These are phyloP conservation scores for Cotesia chilonis DNA, from an alignment of 1,140 invertebrate species.

Conservation along the genomic window DNA sequence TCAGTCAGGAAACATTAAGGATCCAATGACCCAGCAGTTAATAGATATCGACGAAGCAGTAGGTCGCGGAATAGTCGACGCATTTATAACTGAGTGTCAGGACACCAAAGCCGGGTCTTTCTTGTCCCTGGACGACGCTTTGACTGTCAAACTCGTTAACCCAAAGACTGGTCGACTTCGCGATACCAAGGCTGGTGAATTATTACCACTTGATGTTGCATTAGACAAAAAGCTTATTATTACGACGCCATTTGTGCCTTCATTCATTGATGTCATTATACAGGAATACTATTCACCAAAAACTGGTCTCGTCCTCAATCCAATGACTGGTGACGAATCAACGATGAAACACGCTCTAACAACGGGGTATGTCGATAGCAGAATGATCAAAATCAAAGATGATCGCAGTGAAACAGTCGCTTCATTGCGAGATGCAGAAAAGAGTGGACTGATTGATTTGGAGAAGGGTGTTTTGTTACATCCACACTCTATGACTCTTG, in stretches of 20 bases:
- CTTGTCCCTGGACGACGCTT: constrained; percentile 74
- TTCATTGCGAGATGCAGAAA: constrained; percentile 74
- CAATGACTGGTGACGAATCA: constrained; percentile 78
- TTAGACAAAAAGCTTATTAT: constrained; percentile 74
- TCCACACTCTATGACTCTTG: constrained; percentile 75
- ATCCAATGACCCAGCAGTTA: constrained; percentile 75
- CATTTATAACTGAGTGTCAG: constrained; percentile 82
- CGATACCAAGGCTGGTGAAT: constrained; percentile 73
- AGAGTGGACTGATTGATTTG: constrained; percentile 75
- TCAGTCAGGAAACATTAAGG: constrained; percentile 75
- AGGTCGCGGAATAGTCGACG: constrained; percentile 81
- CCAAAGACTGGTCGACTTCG: constrained; percentile 73
- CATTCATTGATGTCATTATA: constrained; percentile 79
- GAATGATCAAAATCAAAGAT: constrained; percentile 77
- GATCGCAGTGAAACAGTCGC: constrained; percentile 75
- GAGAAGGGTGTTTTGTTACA: constrained; percentile 74
- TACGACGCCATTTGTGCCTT: constrained; percentile 75
- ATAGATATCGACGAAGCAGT: constrained; percentile 80
- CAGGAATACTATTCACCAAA: constrained; percentile 81
- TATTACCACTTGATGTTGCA: constrained; percentile 76
- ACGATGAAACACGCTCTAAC: constrained; percentile 78
- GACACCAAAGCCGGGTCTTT: constrained; percentile 77
- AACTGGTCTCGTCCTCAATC: constrained; percentile 82
- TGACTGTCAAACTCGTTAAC: constrained; percentile 75
- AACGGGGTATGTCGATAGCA: constrained; percentile 76